These are phyloP conservation scores for Cisticola juncidis DNA, from an alignment of 2,113 vertebrate species.

Conservation along the genomic window DNA sequence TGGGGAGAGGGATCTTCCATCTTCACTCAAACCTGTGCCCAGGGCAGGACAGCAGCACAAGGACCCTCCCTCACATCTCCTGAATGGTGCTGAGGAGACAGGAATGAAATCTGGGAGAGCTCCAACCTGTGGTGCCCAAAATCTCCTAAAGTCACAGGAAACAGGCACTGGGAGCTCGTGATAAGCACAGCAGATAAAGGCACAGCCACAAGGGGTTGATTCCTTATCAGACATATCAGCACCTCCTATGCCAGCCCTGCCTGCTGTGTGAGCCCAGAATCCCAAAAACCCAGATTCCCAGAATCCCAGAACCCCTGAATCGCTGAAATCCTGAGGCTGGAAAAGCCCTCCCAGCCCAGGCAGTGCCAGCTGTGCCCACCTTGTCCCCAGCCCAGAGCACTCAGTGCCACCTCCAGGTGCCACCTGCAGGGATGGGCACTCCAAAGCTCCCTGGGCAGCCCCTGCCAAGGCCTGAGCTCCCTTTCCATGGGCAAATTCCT, in stretches of 20 bases:
- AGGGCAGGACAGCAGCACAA: neutral
- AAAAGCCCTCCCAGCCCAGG: no score
- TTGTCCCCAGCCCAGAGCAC: no score
- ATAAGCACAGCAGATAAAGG: neutral
- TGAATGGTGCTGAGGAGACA: neutral
- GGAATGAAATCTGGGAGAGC: neutral
- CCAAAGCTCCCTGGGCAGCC: neutral
- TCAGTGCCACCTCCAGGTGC: neutral
- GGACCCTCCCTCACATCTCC: neutral
- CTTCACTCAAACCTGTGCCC: neutral
- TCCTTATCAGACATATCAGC: neutral
- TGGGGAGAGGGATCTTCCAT: neutral
- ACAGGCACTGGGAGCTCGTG: neutral
- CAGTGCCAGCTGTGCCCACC: no score
- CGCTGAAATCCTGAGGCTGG: no score
- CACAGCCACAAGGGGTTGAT: neutral
- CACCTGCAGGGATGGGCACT: neutral
- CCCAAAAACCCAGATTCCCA: neutral
- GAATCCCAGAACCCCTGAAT: neutral
- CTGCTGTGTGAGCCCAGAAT: neutral
- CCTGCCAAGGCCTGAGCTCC: neutral
- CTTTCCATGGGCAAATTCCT: neutral
- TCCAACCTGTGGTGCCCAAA: neutral
- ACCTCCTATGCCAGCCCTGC: neutral
- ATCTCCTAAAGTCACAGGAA: accelerated